Conservation (phyloP, 1,140 invertebrate species). For the Neomicropteryx cornuta region DNA sequence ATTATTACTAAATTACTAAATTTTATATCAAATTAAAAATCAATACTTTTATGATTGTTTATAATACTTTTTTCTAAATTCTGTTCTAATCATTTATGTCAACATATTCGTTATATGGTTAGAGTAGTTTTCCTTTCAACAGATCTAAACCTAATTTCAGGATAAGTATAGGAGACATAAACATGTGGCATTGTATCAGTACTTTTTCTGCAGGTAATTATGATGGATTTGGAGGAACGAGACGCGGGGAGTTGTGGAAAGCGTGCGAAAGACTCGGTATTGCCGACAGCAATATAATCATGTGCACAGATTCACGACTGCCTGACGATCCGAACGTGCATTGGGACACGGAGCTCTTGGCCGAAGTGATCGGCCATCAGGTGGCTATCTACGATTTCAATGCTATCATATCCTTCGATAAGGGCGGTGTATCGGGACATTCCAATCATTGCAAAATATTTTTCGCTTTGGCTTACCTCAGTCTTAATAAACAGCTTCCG, state of each 20-base stretch:
- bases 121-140: no score
- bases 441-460: constrained; percentile 79
- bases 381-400: constrained; percentile 67
- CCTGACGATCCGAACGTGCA: constrained; percentile 60
- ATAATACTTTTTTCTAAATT: no score
- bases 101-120: no score
- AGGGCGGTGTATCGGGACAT: constrained; percentile 80
- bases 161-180: no score
- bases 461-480: constrained; percentile 64
- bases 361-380: constrained; percentile 58
- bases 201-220: constrained; percentile 58
- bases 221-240: constrained; percentile 51
- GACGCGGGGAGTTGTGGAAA: constrained; percentile 68
- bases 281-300: constrained; percentile 56
- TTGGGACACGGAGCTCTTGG: constrained; percentile 66
- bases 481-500: constrained; percentile 62
- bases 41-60: no score
- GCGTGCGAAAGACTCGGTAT: constrained; percentile 73
- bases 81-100: no score
- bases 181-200: no score
- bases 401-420: constrained; percentile 86
- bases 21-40: no score
- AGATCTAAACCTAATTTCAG: no score
- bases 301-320: constrained; percentile 57
- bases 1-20: no score